Conservation (phyloP, 2,888 invertebrate species). For the Metalampra italica region DNA sequence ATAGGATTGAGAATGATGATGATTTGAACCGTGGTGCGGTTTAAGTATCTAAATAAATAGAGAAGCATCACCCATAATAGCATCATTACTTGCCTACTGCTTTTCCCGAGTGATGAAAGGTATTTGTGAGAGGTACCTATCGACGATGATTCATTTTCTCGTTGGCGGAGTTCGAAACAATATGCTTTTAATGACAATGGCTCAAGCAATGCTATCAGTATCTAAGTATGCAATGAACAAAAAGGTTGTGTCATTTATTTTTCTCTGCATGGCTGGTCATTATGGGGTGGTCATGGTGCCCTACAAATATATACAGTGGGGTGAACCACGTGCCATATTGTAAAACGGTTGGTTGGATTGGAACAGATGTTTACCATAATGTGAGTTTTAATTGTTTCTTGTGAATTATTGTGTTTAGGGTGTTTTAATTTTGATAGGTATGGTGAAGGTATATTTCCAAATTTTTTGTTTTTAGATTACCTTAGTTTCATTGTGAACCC, state of each 20-base stretch:
- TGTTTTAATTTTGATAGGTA: constrained; percentile 27
- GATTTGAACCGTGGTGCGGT: no score
- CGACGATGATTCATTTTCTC: no score
- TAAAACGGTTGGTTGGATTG: constrained; percentile 34
- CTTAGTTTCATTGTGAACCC: no score
- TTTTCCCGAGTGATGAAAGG: no score
- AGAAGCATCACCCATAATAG: no score
- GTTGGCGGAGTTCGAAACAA: no score
- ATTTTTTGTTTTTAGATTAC: not conserved
- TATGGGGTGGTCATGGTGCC: constrained; percentile 14
- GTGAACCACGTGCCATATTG: constrained; percentile 46
- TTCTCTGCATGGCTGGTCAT: constrained; percentile 16
- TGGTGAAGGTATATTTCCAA: not conserved
- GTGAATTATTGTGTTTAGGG: constrained; percentile 40
- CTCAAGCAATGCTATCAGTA: not conserved
- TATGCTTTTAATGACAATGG: not conserved
- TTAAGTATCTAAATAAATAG: no score
- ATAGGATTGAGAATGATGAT: no score
- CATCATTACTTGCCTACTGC: no score
- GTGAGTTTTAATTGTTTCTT: constrained; percentile 43
- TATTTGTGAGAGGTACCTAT: no score
- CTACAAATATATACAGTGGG: constrained; percentile 15
- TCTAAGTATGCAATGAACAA: not conserved
- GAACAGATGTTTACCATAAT: constrained; percentile 34
- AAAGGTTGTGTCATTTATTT: constrained; percentile 10